Percentiles rank a stretch among this genome's conserved stretches.
Conservation (phyloP, 2,888 invertebrate species). For the Drosophila eohydei region DNA sequence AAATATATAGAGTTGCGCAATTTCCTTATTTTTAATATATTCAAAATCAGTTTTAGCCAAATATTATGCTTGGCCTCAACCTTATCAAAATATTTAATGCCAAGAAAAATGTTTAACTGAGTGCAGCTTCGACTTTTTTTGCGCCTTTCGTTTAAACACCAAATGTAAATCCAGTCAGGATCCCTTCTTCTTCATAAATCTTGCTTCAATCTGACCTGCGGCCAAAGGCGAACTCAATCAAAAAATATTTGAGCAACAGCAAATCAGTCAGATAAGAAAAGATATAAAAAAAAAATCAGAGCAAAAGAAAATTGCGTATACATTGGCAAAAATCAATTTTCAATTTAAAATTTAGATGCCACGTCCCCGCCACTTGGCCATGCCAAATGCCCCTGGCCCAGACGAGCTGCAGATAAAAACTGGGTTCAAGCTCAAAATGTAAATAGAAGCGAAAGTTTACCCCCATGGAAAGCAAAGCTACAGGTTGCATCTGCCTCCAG, state of each 20-base stretch:
- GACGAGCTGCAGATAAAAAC: slow-evolving; percentile 52
- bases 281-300: neutral
- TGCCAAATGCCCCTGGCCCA: no score
- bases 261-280: slow-evolving; percentile 43
- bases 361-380: neutral
- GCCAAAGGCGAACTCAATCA: slow-evolving; percentile 50
- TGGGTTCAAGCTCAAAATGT: slow-evolving; percentile 73
- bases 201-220: slow-evolving; percentile 43
- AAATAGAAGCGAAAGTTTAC: slow-evolving; percentile 64
- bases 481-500: slow-evolving; percentile 53
- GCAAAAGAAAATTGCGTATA: slow-evolving; percentile 26
- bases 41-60: neutral
- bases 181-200: no score
- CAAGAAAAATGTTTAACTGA: neutral
- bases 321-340: slow-evolving; percentile 73
- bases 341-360: slow-evolving; percentile 75
- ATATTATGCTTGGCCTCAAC: neutral
- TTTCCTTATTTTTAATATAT: neutral
- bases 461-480: slow-evolving; percentile 48
- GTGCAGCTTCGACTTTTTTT: neutral
- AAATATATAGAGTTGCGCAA: no score
- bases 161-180: slow-evolving; percentile 53
- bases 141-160: slow-evolving; percentile 14
- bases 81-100: neutral
- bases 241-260: slow-evolving; percentile 51